Base-by-base conservation (phyloP, 1,140 invertebrate species). In the Drosophila kanapiae region DNA sequence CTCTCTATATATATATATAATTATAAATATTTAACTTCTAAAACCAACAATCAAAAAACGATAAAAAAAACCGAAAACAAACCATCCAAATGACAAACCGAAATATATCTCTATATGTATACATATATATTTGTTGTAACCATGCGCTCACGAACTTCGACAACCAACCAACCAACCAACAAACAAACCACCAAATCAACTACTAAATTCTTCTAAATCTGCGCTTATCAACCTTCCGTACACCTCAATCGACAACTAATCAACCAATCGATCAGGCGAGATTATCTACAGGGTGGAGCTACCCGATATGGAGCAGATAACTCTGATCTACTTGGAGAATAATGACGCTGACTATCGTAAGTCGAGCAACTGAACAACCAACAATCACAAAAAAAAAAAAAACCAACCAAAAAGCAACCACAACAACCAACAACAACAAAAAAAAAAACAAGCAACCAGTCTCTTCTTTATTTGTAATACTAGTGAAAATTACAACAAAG, bases 241-340 rank as follows among this genome's bases (percentile, higher is more conserved):
- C 69, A 74, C 58, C 47, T 70, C 58, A 57, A 72, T 63, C 71
- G 48, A 61, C 74, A 70, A 82, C 61, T 62, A 80, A 71, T 42
- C 80, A 40, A 81, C 59, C 63, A 85, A 86, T 82, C 78, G 76
- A 77, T 64, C 90, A 96, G 95, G 95, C 94, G 96, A 97, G 95
- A 96, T 97, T 95, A 96, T 97, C 95, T 97, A 96, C 95, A 96
- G 96, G 94, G 96, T 97, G 95, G 96, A 96, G 95, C 95, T 97
- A 94, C 96, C 96, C 94, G 96, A 96, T 95, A 96, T 96, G 96
- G 96, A 97, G 95, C 96, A 97, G 95, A 96, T 97, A 94, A 97
- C 96, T 93, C 95, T 97, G 94, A 96, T 97, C 94, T 96, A 96
- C 96, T 95, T 97, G 95, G 96, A 97, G 95, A 96, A 95, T 93